Percentiles rank a stretch among this genome's conserved stretches.
These are phyloP conservation scores for Bibio marci DNA, from an alignment of 2,888 invertebrate species.

Conservation along the genomic window DNA sequence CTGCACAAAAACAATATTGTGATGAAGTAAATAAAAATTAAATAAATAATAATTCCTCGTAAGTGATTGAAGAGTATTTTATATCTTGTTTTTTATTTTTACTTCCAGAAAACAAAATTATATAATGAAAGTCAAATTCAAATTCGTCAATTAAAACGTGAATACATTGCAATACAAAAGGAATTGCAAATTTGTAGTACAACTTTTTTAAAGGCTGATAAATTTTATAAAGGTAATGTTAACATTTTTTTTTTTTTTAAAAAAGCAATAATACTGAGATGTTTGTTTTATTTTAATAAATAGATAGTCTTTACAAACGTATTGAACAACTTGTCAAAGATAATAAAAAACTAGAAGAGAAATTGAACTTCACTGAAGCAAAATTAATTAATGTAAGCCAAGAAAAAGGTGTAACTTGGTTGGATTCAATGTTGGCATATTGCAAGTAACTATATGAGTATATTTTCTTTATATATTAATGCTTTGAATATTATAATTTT, in stretches of 20 bases:
- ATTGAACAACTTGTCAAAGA: slow-evolving; percentile 19
- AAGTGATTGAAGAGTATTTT: neutral
- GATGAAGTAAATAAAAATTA: slow-evolving; percentile 25
- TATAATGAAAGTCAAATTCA: slow-evolving; percentile 24
- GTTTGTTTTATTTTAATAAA: neutral
- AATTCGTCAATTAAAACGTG: slow-evolving; percentile 24
- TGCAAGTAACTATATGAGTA: slow-evolving; percentile 23
- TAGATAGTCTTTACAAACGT: slow-evolving; percentile 24
- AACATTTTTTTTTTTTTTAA: neutral
- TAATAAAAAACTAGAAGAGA: slow-evolving; percentile 20
- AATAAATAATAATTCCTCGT: neutral
- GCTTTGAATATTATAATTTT: too few relatives aligned
- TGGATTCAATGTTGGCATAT: slow-evolving; percentile 26
- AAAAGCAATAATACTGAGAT: neutral
- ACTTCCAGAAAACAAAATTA: slow-evolving; percentile 22
- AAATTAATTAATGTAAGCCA: slow-evolving; percentile 20
- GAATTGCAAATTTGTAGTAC: slow-evolving; percentile 24
- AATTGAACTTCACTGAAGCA: slow-evolving; percentile 19
- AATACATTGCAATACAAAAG: slow-evolving; percentile 25
- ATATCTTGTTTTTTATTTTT: neutral
- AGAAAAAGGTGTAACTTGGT: slow-evolving; percentile 23
- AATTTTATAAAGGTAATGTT: slow-evolving; percentile 21
- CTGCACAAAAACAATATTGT: slow-evolving; percentile 41
- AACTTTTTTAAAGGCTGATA: slow-evolving; percentile 26
- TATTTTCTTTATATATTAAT: slow-evolving; percentile 1